These are phyloP conservation scores for Nowickia ferox DNA, from an alignment of 2,888 invertebrate genomes.

Conservation along the genomic window DNA sequence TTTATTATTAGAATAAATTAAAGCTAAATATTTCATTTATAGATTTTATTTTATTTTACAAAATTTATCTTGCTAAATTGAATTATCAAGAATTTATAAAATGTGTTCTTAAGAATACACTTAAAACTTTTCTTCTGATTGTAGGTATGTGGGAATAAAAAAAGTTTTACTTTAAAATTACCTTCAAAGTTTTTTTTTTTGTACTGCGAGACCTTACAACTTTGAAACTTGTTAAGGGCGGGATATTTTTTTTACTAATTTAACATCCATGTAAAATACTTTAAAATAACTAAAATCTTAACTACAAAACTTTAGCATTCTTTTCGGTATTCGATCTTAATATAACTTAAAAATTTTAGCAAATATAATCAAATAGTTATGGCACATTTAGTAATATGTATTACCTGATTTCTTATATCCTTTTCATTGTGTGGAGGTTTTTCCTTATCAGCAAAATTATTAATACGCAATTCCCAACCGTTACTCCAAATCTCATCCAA, in stretches of 20 bases:
- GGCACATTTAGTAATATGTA: neutral
- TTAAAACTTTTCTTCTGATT: neutral
- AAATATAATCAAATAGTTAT: neutral
- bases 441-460: conserved; percentile 89
- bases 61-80: conserved; percentile 27
- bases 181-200: too few relatives aligned
- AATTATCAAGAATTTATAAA: conserved; percentile 4
- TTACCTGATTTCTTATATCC: conserved; percentile 88
- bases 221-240: too few relatives aligned
- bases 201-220: too few relatives aligned
- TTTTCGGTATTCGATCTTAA: neutral
- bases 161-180: neutral
- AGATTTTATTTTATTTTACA: neutral
- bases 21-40: conserved; percentile 40
- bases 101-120: conserved; percentile 21
- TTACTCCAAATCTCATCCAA: conserved; percentile 88
- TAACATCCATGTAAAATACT: too few relatives aligned
- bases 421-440: conserved; percentile 87
- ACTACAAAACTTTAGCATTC: too few relatives aligned
- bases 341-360: conserved; percentile 1
- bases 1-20: conserved; percentile 60
- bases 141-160: neutral
- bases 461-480: conserved; percentile 88
- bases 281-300: too few relatives aligned
- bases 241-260: too few relatives aligned